Evolutionary conservation across 2,113 vertebrate species (phyloP).

Genomic region (Ctenodactylus gundi): DNA sequence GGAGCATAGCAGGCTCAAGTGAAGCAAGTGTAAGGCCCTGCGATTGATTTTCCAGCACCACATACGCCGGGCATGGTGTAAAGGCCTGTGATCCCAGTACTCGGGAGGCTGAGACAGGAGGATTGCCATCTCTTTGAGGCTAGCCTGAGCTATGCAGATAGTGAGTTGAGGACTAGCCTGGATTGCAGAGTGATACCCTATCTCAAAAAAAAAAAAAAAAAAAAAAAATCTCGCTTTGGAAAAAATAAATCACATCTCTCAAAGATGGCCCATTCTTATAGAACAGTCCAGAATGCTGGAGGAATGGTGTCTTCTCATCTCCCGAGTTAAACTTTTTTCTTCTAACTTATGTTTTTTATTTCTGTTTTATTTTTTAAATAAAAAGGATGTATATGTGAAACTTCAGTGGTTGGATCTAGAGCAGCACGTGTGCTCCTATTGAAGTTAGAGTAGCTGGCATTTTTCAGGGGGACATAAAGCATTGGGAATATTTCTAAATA

Average conservation of each 20-base stretch:
- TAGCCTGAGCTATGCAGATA: too few relatives aligned
- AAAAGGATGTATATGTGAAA: not conserved
- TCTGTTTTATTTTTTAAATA: not conserved
- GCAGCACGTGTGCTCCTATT: not conserved
- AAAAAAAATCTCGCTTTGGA: too few relatives aligned
- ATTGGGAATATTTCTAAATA: not conserved
- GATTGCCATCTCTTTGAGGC: too few relatives aligned
- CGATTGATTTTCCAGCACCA: too few relatives aligned
- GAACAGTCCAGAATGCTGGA: not conserved
- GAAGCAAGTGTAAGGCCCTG: too few relatives aligned
- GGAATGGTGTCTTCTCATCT: not conserved
- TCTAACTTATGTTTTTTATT: slow-evolving; percentile 1
- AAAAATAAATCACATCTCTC: slow-evolving; percentile 24
- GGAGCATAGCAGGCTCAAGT: too few relatives aligned
- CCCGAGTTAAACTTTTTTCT: not conserved
- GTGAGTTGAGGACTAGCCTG: too few relatives aligned
- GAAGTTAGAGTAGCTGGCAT: not conserved
- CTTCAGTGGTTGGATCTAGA: not conserved
- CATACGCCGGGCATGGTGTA: too few relatives aligned
- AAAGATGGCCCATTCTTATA: not conserved
- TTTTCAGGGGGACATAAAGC: not conserved
- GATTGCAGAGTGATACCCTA: too few relatives aligned
- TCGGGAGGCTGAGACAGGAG: too few relatives aligned
- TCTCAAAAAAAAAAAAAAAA: too few relatives aligned
- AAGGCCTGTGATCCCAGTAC: too few relatives aligned